Base-by-base conservation (phyloP, 2,797 vertebrate species). In the Oophaga sylvatica region DNA sequence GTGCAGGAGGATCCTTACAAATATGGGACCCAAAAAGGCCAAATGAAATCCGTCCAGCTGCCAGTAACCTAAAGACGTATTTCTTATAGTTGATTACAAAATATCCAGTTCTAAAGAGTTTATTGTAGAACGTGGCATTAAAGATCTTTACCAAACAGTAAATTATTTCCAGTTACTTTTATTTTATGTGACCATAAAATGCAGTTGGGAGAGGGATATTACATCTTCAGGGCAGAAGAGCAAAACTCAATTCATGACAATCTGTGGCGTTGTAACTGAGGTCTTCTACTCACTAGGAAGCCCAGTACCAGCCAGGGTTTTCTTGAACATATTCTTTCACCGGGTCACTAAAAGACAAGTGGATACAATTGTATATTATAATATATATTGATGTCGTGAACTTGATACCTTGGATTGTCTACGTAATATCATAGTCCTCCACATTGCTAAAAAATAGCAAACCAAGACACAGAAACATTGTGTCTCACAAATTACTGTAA, bases 251-350 rank as follows among this genome's bases (percentile, higher is more conserved):
- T 77, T 56, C n/a, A 57, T 57, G 22, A 26, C 31, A 17, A 80
- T 31, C 29, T 80, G 10, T 20, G 56, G 8, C n/a, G 35, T 59
- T 16, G 2, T 17, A 31, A 35, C 11, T 60, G 29, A 35, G 57
- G n/a, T 62, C 60, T 53, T 20, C 48, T 48, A 97, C 97, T 98
- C 93, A 99, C 98, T 98, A 98, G 90, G 97, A 98, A 57, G 97
- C 97, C 98, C 97, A 99, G 84, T 99, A 99, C 97, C 97, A 99
- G 53, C 95, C 97, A 48, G 97, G 95, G 87, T 98, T 97, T 59
- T 91, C 87, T 85, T 98, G 97, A 88, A 99, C 93, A 89, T 97
- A 99, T 62, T 93, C 92, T 92, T 96, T 97, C 79, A 98, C 94
- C 0, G 97, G 96, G 56, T 97, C 96, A 75, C 97, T 99, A 94